A percentile compares a stretch with the other conserved stretches of the same genome.
Evolutionary conservation across 2,888 invertebrate genomes (phyloP).

Genomic region (Ptilodon capucinus): DNA sequence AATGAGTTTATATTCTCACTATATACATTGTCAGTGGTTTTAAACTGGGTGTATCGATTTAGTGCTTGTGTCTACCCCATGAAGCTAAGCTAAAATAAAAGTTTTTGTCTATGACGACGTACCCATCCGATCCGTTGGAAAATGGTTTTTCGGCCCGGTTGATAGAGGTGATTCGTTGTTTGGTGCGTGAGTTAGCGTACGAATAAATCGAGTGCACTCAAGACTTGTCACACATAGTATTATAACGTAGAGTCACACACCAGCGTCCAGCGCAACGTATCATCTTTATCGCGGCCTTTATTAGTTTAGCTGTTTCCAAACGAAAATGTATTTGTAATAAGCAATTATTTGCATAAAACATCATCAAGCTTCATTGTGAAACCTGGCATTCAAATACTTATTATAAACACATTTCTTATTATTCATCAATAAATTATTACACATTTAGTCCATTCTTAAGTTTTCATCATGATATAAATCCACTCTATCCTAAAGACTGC

Average conservation of each 20-base stretch:
- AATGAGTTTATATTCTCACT: too few species aligned
- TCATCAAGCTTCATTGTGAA: neutral
- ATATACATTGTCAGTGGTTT: too few species aligned
- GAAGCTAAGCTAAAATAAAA: conserved; percentile 1
- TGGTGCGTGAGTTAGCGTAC: neutral
- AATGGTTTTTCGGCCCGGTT: neutral
- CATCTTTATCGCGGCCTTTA: neutral
- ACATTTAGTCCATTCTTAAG: neutral
- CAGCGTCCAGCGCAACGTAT: neutral
- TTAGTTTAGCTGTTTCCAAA: neutral
- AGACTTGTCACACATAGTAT: neutral
- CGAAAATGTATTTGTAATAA: conserved; percentile 1
- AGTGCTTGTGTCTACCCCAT: too few species aligned
- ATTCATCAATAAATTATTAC: neutral
- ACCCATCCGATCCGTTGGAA: neutral
- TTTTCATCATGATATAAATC: neutral
- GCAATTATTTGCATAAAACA: neutral
- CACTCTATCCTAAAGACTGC: neutral
- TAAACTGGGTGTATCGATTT: too few species aligned
- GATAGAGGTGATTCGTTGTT: neutral
- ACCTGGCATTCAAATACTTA: neutral
- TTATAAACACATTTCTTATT: neutral
- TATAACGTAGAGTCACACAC: neutral
- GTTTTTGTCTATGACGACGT: neutral
- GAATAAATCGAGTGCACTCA: neutral